Evolutionary conservation across 2,888 invertebrate genomes (phyloP).

Genomic region (Andrena trimmerana): DNA sequence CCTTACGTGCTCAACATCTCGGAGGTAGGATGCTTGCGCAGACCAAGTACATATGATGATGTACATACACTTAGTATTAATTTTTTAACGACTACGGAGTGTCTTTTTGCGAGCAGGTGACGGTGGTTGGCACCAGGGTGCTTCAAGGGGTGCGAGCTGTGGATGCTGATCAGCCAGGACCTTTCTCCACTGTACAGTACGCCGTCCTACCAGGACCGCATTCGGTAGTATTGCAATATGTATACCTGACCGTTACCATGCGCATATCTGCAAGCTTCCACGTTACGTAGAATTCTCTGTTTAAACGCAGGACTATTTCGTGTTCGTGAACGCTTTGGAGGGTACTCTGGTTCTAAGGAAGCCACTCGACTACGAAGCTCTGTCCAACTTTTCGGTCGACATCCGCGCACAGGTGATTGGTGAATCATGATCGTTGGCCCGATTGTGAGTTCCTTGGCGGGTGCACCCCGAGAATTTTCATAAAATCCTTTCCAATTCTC

Average conservation of each 20-base stretch:
- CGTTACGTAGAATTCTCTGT: neutral
- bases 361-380: conserved; percentile 93
- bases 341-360: conserved; percentile 92
- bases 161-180: conserved; percentile 95
- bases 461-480: neutral
- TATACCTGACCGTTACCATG: neutral
- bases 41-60: too few relatives aligned
- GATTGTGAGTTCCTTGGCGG: neutral
- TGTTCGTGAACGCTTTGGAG: conserved; percentile 94
- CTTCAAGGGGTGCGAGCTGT: conserved; percentile 92
- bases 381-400: conserved; percentile 91
- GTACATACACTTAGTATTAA: neutral
- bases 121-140: conserved; percentile 88
- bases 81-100: neutral
- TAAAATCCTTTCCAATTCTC: conserved; percentile 62
- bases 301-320: conserved; percentile 89
- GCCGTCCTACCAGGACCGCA: conserved; percentile 92
- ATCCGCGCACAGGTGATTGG: conserved; percentile 87
- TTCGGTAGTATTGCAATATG: conserved; percentile 85
- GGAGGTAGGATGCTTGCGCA: conserved; percentile 88
- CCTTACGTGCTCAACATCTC: conserved; percentile 94
- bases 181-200: conserved; percentile 95
- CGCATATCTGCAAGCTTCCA: too few relatives aligned
- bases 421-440: conserved; percentile 68
- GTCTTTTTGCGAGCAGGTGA: conserved; percentile 83